A percentile compares a stretch with the other conserved stretches of the same genome.
These are phyloP conservation scores for Larimichthys crocea DNA, from an alignment of 2,113 vertebrate species.

Conservation along the genomic window DNA sequence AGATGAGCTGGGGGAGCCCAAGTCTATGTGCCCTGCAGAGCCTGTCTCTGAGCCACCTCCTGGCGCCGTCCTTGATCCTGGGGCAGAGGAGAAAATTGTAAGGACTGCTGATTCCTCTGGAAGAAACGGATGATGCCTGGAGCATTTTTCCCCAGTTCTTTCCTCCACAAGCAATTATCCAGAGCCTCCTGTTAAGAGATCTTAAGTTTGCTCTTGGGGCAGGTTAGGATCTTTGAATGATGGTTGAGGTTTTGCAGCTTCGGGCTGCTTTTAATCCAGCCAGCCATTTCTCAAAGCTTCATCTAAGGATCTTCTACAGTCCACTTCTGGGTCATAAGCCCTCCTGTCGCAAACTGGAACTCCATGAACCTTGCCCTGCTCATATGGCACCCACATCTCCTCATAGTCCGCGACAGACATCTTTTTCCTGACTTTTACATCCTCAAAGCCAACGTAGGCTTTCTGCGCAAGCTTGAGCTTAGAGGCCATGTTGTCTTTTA, in stretches of 20 bases:
- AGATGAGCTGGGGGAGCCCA: conserved; percentile 71
- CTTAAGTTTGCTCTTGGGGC: conserved; percentile 96
- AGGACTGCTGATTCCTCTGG: conserved; percentile 94
- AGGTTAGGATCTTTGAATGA: conserved; percentile 93
- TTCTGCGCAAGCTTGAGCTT: conserved; percentile 94
- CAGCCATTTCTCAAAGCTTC: conserved; percentile 90
- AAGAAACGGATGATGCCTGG: conserved; percentile 91
- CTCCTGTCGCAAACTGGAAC: conserved; percentile 94
- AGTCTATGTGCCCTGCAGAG: conserved; percentile 91
- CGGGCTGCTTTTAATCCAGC: conserved; percentile 87
- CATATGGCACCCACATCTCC: conserved; percentile 95
- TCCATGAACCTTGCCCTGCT: conserved; percentile 98
- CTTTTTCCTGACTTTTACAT: conserved; percentile 89
- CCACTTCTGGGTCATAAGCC: conserved; percentile 92
- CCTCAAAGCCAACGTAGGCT: conserved; percentile 93
- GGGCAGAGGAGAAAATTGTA: conserved; percentile 91
- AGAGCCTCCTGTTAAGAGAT: conserved; percentile 96
- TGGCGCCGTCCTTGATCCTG: conserved; percentile 90
- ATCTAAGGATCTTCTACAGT: conserved; percentile 87
- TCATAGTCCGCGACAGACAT: conserved; percentile 94
- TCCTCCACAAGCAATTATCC: conserved; percentile 94
- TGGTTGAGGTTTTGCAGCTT: conserved; percentile 89
- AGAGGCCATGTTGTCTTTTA: conserved; percentile 89
- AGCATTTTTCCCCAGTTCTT: conserved; percentile 89
- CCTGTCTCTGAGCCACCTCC: conserved; percentile 86